These are phyloP conservation scores for Chromis chromis DNA, from an alignment of 2,797 vertebrate species.

Conservation along the genomic window DNA sequence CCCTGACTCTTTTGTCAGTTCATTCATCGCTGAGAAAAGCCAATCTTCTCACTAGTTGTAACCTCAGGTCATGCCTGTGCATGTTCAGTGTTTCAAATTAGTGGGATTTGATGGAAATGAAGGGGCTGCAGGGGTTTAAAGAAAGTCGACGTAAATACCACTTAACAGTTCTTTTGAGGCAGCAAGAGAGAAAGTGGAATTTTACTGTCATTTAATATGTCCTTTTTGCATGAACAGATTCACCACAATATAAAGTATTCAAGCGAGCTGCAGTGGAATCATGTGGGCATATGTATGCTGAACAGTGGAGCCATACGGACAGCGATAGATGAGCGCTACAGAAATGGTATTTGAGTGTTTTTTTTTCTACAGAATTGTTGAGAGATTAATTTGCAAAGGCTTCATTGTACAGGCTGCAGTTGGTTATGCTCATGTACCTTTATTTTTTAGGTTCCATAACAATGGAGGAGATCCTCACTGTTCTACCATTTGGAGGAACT, in stretches of 20 bases:
- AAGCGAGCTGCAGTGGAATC: slow-evolving; percentile 87
- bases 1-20: no score
- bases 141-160: not conserved
- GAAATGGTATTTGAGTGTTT: slow-evolving; percentile 81
- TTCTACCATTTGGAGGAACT: slow-evolving; percentile 91
- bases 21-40: not conserved
- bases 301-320: slow-evolving; percentile 89
- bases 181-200: not conserved
- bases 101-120: not conserved
- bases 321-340: slow-evolving; percentile 86
- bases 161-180: not conserved
- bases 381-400: no score
- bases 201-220: not conserved
- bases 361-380: not conserved
- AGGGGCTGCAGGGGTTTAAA: not conserved
- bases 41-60: not conserved
- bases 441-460: slow-evolving; percentile 87
- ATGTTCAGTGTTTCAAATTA: not conserved
- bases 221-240: slow-evolving; percentile 79
- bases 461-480: slow-evolving; percentile 88
- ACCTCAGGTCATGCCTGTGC: not conserved
- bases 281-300: slow-evolving; percentile 89
- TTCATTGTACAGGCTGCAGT: not conserved
- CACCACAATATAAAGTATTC: slow-evolving; percentile 85
- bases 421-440: not conserved